Percentiles rank a stretch among this genome's conserved stretches.
Conservation (phyloP, 2,888 invertebrate species). For the Leucophenga montana region DNA sequence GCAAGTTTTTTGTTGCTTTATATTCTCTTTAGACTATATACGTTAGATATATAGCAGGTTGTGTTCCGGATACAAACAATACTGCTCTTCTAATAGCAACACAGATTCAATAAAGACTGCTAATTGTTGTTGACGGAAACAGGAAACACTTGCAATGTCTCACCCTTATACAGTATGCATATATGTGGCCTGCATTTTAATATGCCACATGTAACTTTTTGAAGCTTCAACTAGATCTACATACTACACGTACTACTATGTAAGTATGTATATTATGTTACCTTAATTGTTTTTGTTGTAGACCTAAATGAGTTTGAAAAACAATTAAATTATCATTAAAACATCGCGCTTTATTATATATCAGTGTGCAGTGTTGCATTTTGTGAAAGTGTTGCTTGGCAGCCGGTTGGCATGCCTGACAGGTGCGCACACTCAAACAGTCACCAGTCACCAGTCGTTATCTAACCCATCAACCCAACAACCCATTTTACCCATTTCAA, state of each 20-base stretch:
- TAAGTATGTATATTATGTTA: too few relatives aligned
- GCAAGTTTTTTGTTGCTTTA: neutral
- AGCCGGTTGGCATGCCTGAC: neutral
- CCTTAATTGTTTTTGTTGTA: neutral
- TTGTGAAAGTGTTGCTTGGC: neutral
- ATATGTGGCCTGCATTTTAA: neutral
- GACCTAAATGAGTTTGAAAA: neutral
- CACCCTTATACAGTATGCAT: neutral
- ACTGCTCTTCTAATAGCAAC: neutral
- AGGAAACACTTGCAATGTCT: slow-evolving; percentile 25
- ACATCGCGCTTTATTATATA: neutral
- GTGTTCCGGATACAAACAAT: too few relatives aligned
- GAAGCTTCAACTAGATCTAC: neutral
- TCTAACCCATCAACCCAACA: neutral
- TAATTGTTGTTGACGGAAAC: slow-evolving; percentile 25
- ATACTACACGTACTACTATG: too few relatives aligned
- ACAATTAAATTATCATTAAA: neutral
- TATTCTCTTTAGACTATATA: too few relatives aligned
- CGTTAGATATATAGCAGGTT: too few relatives aligned
- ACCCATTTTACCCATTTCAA: neutral
- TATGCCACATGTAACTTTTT: neutral
- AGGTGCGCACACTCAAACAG: neutral
- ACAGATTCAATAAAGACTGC: slow-evolving; percentile 19
- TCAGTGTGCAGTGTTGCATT: neutral
- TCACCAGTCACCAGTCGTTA: neutral